Conservation (phyloP, 2,888 invertebrate genomes). For the Dynastes hyllus region DNA sequence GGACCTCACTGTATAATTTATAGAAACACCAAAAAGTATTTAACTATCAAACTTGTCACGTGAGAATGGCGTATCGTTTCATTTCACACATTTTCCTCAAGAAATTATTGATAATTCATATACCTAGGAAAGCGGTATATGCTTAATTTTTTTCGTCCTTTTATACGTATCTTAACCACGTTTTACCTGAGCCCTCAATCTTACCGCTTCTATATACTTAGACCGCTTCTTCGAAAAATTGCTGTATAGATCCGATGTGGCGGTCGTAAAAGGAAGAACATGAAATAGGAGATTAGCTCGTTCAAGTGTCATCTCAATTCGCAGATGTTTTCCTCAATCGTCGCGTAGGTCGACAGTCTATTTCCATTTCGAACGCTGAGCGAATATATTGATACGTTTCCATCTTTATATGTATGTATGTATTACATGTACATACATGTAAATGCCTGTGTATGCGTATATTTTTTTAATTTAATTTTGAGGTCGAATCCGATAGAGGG, state of each 20-base stretch:
- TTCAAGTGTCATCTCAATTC: not conserved
- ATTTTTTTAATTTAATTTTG: constrained; percentile 30
- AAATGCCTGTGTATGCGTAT: not conserved
- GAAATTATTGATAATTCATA: constrained; percentile 28
- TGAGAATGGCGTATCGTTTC: constrained; percentile 9
- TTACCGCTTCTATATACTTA: not conserved
- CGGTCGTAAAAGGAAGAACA: not conserved
- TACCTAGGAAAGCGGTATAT: too few species aligned
- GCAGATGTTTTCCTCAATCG: not conserved
- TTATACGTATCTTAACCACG: not conserved
- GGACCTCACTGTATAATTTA: too few species aligned
- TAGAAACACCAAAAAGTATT: not conserved
- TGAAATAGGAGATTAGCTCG: constrained; percentile 11
- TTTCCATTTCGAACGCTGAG: too few species aligned
- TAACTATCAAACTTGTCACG: not conserved
- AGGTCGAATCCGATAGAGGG: constrained; percentile 37
- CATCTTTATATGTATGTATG: not conserved
- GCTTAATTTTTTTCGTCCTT: not conserved
- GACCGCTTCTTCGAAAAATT: constrained; percentile 8
- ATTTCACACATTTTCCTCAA: constrained; percentile 15
- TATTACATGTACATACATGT: not conserved
- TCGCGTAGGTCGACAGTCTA: not conserved
- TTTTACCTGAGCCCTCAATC: not conserved
- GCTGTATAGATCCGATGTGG: not conserved
- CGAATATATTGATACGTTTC: too few species aligned